Base-by-base conservation (phyloP, 2,888 invertebrate species). In the Eurytoma californica region DNA sequence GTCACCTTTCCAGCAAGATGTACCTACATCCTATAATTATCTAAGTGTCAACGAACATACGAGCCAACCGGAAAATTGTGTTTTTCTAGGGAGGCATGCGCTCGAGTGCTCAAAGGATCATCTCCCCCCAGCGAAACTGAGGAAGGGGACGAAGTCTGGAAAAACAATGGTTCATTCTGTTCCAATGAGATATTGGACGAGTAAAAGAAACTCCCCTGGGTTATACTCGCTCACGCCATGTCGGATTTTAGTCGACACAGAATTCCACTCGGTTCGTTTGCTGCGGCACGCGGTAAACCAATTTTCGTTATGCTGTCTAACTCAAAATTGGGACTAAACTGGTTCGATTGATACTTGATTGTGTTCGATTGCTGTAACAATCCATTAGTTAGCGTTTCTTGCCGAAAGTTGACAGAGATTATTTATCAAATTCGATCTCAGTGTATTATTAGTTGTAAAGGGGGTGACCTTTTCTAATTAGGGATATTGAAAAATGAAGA, bases 181-280 rank as follows among this genome's bases (percentile, higher is more conserved):
- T 28, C 51, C 51, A 72, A 72, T 72, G 9, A 63, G 72, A 63
- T 51, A 53, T 16, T 24, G 3, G 16, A 53, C 1, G 63, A 53
- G 18, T 18, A 2, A 16, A 49, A 28, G 20, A 14, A 53, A 16
- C 67, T 53, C n/a, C 5, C n/a, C 39, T n/a, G 24, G 58, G 47
- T 57, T n/a, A 3, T 16, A 14, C 9, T 12, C 53, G n/a, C 24
- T 24, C 24, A 24, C 24, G 2, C n/a, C 0, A n/a, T 7, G 53
- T n/a, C 2, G n/a, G 16, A 4, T 61, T 30, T 14, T 30, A 30
- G 16, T 1, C 28, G n/a, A 4, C 61, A 14, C 12, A 30, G 16
- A 61, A 30, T 20, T 60, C 16, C 60, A 24, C 12, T 24, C 30
- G 30, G 30, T 30, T 30, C 28, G 4, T 28, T 30, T 61, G 61